These are phyloP conservation scores for Liodrosophila aerea DNA, from an alignment of 2,888 invertebrate species.

Conservation along the genomic window DNA sequence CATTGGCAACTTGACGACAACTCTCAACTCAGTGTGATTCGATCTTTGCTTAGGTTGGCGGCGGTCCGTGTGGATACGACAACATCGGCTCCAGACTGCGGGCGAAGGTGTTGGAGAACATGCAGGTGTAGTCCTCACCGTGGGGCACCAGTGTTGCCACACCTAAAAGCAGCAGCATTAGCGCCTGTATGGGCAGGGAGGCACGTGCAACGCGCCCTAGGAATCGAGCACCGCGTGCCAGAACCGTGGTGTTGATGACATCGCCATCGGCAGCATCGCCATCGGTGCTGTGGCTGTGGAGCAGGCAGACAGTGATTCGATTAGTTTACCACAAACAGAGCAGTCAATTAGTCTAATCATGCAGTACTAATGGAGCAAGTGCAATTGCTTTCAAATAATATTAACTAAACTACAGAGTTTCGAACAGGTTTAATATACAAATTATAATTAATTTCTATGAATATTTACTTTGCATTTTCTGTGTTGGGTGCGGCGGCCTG, in stretches of 20 bases:
- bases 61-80: conserved; percentile 95
- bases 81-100: conserved; percentile 94
- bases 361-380: not conserved
- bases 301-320: not conserved
- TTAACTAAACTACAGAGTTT: conserved; percentile 48
- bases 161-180: conserved; percentile 95
- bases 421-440: conserved; percentile 25
- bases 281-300: conserved; percentile 53
- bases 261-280: conserved; percentile 83
- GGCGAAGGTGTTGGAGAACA: conserved; percentile 91
- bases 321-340: conserved; percentile 23
- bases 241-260: conserved; percentile 86
- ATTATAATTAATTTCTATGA: conserved; percentile 77
- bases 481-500: conserved; percentile 84
- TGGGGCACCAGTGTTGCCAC: conserved; percentile 95
- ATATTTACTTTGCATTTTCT: conserved; percentile 87
- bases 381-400: conserved; percentile 3
- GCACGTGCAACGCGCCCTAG: conserved; percentile 94
- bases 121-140: conserved; percentile 92
- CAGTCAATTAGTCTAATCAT: too few relatives aligned
- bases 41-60: conserved; percentile 88
- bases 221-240: conserved; percentile 91
- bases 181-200: conserved; percentile 95
- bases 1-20: conserved; percentile 30
- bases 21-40: not conserved